Conservation (phyloP, 2,113 vertebrate species). For the Antechinus stuartii region DNA sequence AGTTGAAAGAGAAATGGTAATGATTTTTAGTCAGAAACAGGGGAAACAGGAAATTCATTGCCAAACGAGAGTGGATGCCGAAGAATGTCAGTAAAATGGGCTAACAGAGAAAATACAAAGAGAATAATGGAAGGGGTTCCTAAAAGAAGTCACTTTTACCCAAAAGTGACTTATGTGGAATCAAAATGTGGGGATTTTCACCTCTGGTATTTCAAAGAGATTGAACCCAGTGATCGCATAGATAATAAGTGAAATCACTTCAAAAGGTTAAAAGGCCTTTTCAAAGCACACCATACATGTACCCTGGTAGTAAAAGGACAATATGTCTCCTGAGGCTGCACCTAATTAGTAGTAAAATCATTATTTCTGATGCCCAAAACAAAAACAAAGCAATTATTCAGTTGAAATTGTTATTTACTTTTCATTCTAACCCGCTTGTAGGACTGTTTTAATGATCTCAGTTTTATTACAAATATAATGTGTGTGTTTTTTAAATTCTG, state of each 20-base stretch:
- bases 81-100: conserved; percentile 20
- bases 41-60: conserved; percentile 25
- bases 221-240: background rate
- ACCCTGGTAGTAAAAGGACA: background rate
- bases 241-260: background rate
- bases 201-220: conserved; percentile 25
- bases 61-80: background rate
- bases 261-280: background rate
- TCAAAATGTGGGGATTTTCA: background rate
- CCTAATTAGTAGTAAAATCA: background rate
- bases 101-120: background rate
- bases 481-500: background rate
- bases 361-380: background rate
- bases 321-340: background rate
- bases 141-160: background rate
- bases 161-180: background rate
- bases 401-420: background rate
- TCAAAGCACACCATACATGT: background rate
- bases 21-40: conserved; percentile 30
- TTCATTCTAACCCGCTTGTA: background rate
- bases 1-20: background rate
- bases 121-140: background rate
- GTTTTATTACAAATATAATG: background rate
- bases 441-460: background rate
- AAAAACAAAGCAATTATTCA: background rate